Evolutionary conservation across 2,888 invertebrate genomes (phyloP).

Genomic region (Sarcophaga carnaria): DNA sequence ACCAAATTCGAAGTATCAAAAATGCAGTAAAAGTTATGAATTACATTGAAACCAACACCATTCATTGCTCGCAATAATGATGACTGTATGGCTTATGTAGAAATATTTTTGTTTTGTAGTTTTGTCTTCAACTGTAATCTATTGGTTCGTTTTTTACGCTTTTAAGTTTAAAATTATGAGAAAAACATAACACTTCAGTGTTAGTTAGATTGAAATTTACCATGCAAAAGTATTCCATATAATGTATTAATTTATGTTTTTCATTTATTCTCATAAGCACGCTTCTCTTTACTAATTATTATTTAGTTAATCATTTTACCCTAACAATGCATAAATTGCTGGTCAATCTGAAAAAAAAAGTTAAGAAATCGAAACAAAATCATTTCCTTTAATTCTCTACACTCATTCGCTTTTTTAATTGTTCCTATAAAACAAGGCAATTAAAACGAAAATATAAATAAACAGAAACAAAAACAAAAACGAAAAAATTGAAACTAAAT

Average conservation of each 20-base stretch:
- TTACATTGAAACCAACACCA: neutral
- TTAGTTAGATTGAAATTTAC: slow-evolving; percentile 22
- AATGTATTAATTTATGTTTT: slow-evolving; percentile 4
- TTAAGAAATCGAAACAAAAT: slow-evolving; percentile 9
- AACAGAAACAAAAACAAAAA: slow-evolving; percentile 37
- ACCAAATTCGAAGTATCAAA: slow-evolving; percentile 94
- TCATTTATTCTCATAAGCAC: slow-evolving; percentile 23
- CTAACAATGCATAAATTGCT: slow-evolving; percentile 61
- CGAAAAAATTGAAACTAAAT: slow-evolving; percentile 31
- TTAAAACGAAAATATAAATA: slow-evolving; percentile 8
- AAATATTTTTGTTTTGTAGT: slow-evolving; percentile 12
- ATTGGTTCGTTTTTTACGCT: slow-evolving; percentile 15
- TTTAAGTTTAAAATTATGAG: neutral
- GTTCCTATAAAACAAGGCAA: slow-evolving; percentile 60
- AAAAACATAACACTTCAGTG: neutral
- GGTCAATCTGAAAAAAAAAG: slow-evolving; percentile 59
- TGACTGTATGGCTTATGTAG: slow-evolving; percentile 53
- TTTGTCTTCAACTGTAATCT: slow-evolving; percentile 9
- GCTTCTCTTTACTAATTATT: neutral
- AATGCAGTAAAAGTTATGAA: slow-evolving; percentile 86
- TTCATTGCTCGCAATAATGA: slow-evolving; percentile 45
- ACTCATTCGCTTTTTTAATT: slow-evolving; percentile 51
- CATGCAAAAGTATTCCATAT: slow-evolving; percentile 60
- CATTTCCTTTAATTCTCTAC: slow-evolving; percentile 28
- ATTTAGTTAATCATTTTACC: slow-evolving; percentile 37